Conservation (phyloP, 2,888 invertebrate species). For the Teleogryllus oceanicus region DNA sequence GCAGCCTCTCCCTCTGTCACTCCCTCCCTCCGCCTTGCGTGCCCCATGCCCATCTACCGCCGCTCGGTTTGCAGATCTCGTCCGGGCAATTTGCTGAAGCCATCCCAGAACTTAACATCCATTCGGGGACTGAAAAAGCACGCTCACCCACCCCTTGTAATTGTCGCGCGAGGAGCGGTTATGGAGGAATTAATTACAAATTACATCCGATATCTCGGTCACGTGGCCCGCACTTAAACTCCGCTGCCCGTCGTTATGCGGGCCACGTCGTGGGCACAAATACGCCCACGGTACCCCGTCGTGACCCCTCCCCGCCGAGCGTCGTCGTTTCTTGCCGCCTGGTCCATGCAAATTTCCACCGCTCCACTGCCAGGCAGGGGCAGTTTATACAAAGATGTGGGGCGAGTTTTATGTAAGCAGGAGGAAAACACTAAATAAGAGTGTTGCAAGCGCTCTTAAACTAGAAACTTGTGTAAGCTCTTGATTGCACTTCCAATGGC, state of each 20-base stretch:
- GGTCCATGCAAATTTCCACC: too few relatives aligned
- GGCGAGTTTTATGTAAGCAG: too few relatives aligned
- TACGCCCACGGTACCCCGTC: background rate
- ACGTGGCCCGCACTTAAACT: background rate
- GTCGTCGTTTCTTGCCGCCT: too few relatives aligned
- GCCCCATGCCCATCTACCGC: background rate
- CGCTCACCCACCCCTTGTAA: background rate
- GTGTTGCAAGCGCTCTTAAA: too few relatives aligned
- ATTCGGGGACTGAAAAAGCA: constrained; percentile 18
- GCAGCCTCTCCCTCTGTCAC: too few relatives aligned
- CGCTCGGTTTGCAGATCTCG: background rate
- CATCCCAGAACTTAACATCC: background rate
- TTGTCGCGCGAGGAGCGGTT: background rate
- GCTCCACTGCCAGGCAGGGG: too few relatives aligned
- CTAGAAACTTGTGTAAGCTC: too few relatives aligned
- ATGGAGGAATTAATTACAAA: constrained; percentile 8
- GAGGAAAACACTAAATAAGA: too few relatives aligned
- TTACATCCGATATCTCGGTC: constrained; percentile 18
- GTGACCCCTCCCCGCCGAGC: too few relatives aligned
- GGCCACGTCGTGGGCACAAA: background rate
- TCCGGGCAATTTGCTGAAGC: background rate
- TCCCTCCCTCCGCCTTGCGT: too few relatives aligned
- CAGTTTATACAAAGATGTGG: too few relatives aligned
- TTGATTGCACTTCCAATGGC: too few relatives aligned
- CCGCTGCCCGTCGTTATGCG: background rate